Base-by-base conservation (phyloP, 2,888 invertebrate species). In the Agonopterix alstromeriana region DNA sequence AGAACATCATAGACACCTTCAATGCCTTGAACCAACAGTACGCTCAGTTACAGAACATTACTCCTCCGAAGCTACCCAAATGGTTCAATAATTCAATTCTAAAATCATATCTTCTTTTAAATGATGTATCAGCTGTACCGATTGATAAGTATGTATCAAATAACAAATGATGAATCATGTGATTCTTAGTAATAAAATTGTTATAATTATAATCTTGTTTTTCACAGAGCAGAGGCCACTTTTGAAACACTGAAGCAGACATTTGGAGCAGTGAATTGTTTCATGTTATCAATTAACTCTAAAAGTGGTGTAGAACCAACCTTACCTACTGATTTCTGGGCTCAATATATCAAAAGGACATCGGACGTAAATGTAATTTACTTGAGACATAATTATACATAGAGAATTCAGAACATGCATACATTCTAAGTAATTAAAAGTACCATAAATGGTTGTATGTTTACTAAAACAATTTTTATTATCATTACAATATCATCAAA, bases 251-350 rank as follows among this genome's bases (percentile, higher is more conserved):
- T 99, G 74, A 96, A 97, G 82, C 92, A 94, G 47, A 93, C 94
- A 10, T 98, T 96, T 87, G 98, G 98, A 9, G 91, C 93, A 38
- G 91, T 92, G 63, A 94, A 94, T 72, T 98, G 98, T 78, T 97
- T 98, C 74, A 89, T 98, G 65, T 87, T 99, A 50, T 93, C 94
- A 74, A 94, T 98, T 55, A 99, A 98, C 84, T 98, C 98, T 1
- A 91, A 93, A 61, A 91, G 90, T 46, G 90, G 90, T 11, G 83
- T 89, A 46, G 87, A 90, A 44, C 73, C 81, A 17, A 93, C 71
- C 79, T 93, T 70, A 40, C 50, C 70, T 12, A 93, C 94, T 8
- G 97, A 98, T 85, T 94, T 94, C 10, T 98, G 98, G 98, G 90
- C 92, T 58, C 93, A 93, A 56, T 96, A 92, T 79, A 90, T 97